Evolutionary conservation across 2,797 vertebrate genomes (phyloP), one percentile per base, ranked within the genome.

Genomic region (Lithobates sylvaticus): DNA sequence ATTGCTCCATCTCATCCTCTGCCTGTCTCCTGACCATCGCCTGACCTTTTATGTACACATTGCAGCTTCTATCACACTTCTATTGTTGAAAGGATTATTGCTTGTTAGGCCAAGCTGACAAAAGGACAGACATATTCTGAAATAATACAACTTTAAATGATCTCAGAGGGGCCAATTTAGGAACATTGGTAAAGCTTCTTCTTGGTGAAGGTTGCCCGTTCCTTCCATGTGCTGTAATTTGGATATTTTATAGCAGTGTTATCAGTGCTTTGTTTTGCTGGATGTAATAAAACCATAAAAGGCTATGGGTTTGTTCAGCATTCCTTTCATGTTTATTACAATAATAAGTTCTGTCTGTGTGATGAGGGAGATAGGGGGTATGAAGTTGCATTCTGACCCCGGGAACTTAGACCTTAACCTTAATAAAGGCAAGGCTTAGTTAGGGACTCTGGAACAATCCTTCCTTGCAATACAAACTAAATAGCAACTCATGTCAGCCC

Each of bases 91-190:
- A 78, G 75, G 75, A 84, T 84, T 84, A 84, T 78, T 78, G 47
- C 76, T 84, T 84, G 75, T 84, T 84, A 84, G 42, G 44, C 47
- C 83, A 32, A 78, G 15, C 83, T 84, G 76, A 78, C 83, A 72
- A 72, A 84, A 78, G 47, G 65, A 78, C 75, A 27, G 74, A 71
- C 83, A 58, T 26, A 67, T 32, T 29, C 50, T 71, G 32, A 72
- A 64, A 84, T 77, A 78, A 58, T 76, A 47, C 72, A 50, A 69
- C 64, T 50, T 21, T 70, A 78, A 84, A 77, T 84, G 68, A 78
- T 84, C 83, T 84, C 83, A 72, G 8, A 84, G 83, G 83, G 74
- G 61, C 65, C 83, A 84, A 75, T 82, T 82, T 82, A 64, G 15
- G 39, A 81, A 47, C 15, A 16, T 81, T 34, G 78, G 44, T 47